These are phyloP conservation scores for Pseudochirops cupreus DNA, from an alignment of 2,797 vertebrate species.

Conservation along the genomic window DNA sequence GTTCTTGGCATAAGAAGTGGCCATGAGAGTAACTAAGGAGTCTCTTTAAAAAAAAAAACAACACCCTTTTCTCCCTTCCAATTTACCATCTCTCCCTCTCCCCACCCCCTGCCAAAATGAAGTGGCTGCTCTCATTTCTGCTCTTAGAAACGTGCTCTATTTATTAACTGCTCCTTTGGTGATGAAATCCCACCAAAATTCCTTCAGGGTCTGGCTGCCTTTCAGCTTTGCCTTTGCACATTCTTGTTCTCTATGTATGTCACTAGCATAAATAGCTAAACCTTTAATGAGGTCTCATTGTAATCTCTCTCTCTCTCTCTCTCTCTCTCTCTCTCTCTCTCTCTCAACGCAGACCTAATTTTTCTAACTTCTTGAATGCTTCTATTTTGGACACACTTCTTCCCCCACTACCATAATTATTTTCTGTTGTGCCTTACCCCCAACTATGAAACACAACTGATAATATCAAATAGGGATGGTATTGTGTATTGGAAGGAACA, in stretches of 20 bases:
- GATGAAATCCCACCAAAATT: slow-evolving; percentile 82
- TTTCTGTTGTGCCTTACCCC: slow-evolving; percentile 69
- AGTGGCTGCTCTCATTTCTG: slow-evolving; percentile 81
- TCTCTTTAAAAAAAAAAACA: slow-evolving; percentile 24
- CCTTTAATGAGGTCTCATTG: slow-evolving; percentile 81
- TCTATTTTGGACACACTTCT: slow-evolving; percentile 62
- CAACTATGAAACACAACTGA: slow-evolving; percentile 71
- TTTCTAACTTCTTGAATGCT: slow-evolving; percentile 75
- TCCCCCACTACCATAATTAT: slow-evolving; percentile 70
- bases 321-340: slow-evolving; percentile 71
- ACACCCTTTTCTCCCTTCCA: slow-evolving; percentile 48
- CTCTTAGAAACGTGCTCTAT: slow-evolving; percentile 81
- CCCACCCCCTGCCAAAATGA: slow-evolving; percentile 13
- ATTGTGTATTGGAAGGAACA: neutral
- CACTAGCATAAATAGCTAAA: slow-evolving; percentile 80
- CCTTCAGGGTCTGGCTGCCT: slow-evolving; percentile 82
- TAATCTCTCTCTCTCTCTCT: slow-evolving; percentile 47
- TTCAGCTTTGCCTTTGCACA: slow-evolving; percentile 79
- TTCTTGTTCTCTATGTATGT: slow-evolving; percentile 80
- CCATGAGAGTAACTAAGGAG: neutral
- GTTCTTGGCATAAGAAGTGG: slow-evolving; percentile 54
- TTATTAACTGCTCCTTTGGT: slow-evolving; percentile 80
- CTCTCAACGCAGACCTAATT: slow-evolving; percentile 69
- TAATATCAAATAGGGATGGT: slow-evolving; percentile 31
- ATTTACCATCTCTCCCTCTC: slow-evolving; percentile 63